A percentile compares a stretch with the other conserved stretches of the same genome.
These are phyloP conservation scores for Anagrus nilaparvatae DNA, from an alignment of 1,140 invertebrate genomes.

Conservation along the genomic window DNA sequence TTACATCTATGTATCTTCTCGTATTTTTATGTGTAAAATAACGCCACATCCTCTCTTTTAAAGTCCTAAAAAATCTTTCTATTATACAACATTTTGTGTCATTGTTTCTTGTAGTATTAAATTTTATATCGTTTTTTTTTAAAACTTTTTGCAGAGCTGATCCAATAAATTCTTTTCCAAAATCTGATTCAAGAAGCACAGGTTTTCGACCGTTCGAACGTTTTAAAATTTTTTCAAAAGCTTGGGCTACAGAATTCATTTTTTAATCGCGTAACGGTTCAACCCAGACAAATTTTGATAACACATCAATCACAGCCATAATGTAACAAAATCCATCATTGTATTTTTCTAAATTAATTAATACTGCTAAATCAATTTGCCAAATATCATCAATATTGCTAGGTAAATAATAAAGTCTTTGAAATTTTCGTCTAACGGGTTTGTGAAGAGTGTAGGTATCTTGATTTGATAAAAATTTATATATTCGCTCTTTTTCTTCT, in stretches of 20 bases:
- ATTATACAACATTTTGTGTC: slow-evolving; percentile 18
- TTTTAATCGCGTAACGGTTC: slow-evolving; percentile 27
- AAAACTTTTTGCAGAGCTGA: slow-evolving; percentile 15
- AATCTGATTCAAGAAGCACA: neutral
- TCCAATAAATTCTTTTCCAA: slow-evolving; percentile 17
- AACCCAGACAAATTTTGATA: slow-evolving; percentile 28
- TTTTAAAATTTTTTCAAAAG: slow-evolving; percentile 3
- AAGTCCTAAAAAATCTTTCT: slow-evolving; percentile 18
- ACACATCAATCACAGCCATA: slow-evolving; percentile 29
- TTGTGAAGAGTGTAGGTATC: slow-evolving; percentile 11
- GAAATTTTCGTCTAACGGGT: slow-evolving; percentile 7
- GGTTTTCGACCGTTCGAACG: neutral
- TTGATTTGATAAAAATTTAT: slow-evolving; percentile 8
- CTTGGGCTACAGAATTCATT: neutral
- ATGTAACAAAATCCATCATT: slow-evolving; percentile 29
- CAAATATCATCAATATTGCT: slow-evolving; percentile 16
- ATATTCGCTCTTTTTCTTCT: neutral
- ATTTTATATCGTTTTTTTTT: slow-evolving; percentile 12
- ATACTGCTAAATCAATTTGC: slow-evolving; percentile 30
- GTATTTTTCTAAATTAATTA: slow-evolving; percentile 21
- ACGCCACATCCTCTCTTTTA: slow-evolving; percentile 19
- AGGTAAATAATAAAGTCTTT: slow-evolving; percentile 8
- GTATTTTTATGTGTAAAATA: slow-evolving; percentile 16
- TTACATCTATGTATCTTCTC: slow-evolving; percentile 16
- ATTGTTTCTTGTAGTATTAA: slow-evolving; percentile 14